Evolutionary conservation across 2,888 invertebrate genomes (phyloP), one percentile per base, ranked within the genome.

Genomic region (Archips xylosteana): DNA sequence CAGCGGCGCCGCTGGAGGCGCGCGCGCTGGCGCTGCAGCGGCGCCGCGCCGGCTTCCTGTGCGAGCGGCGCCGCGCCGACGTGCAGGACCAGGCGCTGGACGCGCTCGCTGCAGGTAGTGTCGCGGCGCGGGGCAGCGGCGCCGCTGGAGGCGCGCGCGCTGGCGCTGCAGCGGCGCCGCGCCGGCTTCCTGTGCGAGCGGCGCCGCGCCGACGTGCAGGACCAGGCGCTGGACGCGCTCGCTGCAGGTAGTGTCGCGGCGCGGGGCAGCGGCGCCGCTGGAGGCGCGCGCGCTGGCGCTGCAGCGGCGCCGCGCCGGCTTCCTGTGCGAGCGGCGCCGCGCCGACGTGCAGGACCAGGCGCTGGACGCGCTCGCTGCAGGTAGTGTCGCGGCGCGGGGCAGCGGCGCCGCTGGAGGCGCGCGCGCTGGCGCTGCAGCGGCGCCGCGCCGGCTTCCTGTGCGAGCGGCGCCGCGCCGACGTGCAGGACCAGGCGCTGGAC

Each of bases 11-110:
- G 36, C 36, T 36, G 36, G 36, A 36, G 36, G 45, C 45, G 45
- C 45, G 49, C 49, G 49, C 49, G 84, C 86, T 97, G 83, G 95
- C 96, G 76, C 87, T 98, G 77, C 96, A 97, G 85, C 95, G 96
- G 1, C 96, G 96, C 72, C 96, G 97, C 81, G 96, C 97, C 51
- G 96, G 96, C 75, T 97, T 97, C 89, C 91, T 99, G 70, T 95
- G 97, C 81, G 97, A 97, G 87, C 95, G 99, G 57, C 95, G 99
- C 49, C 95, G 99, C 61, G 98, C 98, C 78, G 99, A 99, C 92
- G 97, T 99, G 1, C 95, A 97, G 74, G 99, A 99, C 94, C 99
- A 99, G 91, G 98, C 98, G 70, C 98, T 98, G 84, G 99, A 99
- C 91, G 97, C 97, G 78, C 96, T 98, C 15, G 96, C 96, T 72